Evolutionary conservation across 2,113 vertebrate genomes (phyloP).

Genomic region (Laterallus jamaicensis): DNA sequence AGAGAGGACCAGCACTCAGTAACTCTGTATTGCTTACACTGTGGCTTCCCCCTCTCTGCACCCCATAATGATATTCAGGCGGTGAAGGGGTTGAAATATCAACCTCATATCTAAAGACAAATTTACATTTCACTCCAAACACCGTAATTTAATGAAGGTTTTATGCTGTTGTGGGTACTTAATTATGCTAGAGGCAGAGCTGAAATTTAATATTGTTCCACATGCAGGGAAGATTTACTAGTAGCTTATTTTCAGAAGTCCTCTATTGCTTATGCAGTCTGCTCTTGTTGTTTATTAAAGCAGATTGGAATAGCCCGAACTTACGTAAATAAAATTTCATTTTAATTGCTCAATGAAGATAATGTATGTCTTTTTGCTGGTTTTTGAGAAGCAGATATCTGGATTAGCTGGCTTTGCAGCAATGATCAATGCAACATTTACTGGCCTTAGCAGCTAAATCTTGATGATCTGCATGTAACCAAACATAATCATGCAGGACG

Average conservation of each 20-base stretch:
- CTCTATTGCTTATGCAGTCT: conserved; percentile 26
- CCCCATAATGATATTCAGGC: conserved; percentile 58
- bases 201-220: conserved; percentile 69
- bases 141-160: conserved; percentile 78
- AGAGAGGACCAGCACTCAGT: neutral
- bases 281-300: conserved; percentile 8
- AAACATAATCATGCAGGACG: neutral
- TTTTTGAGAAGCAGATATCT: neutral
- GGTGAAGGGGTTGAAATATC: conserved; percentile 67
- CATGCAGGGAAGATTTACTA: conserved; percentile 49
- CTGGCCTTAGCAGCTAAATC: neutral
- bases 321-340: conserved; percentile 54
- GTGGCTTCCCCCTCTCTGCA: neutral
- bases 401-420: conserved; percentile 21
- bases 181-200: conserved; percentile 73
- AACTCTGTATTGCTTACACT: neutral
- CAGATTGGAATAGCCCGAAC: conserved; percentile 32
- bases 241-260: conserved; percentile 55
- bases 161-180: conserved; percentile 73
- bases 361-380: conserved; percentile 23
- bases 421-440: conserved; percentile 1
- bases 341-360: conserved; percentile 53
- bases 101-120: conserved; percentile 74
- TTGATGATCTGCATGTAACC: neutral
- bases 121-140: conserved; percentile 79